Percentiles rank a stretch among this genome's conserved stretches.
Conservation (phyloP, 2,113 vertebrate species). For the Gallinago undulata region DNA sequence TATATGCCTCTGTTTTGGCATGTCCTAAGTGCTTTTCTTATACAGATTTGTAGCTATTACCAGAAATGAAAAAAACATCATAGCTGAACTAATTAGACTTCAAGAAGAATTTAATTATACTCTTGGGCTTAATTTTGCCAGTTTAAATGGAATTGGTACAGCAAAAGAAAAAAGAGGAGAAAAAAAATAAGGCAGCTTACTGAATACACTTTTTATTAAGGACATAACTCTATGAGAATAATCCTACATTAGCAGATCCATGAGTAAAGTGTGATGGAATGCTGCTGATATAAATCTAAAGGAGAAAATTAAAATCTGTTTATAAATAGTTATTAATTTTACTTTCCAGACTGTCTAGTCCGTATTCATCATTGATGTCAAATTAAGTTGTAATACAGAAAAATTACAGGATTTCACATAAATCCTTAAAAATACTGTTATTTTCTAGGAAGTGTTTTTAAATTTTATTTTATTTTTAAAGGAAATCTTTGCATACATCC, state of each 20-base stretch:
- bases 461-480: neutral
- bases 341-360: neutral
- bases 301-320: slow-evolving; percentile 16
- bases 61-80: neutral
- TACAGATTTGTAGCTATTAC: neutral
- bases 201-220: neutral
- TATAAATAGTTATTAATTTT: slow-evolving; percentile 36
- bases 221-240: neutral
- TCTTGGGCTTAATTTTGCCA: neutral
- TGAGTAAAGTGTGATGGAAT: neutral
- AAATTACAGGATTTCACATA: neutral
- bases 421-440: neutral
- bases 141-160: neutral
- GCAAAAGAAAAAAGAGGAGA: neutral
- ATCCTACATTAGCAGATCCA: neutral
- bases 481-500: neutral
- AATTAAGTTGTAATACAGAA: neutral
- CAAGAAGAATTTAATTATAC: neutral
- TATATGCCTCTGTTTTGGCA: neutral
- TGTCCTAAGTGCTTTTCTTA: neutral
- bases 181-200: neutral
- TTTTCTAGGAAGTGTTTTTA: neutral
- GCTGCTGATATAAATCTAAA: neutral
- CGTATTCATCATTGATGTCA: neutral
- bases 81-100: neutral